phyloP scores from a whole-genome alignment of 53 echinoderm and acorn worm species.

The Actinopyga echinites region DNA sequence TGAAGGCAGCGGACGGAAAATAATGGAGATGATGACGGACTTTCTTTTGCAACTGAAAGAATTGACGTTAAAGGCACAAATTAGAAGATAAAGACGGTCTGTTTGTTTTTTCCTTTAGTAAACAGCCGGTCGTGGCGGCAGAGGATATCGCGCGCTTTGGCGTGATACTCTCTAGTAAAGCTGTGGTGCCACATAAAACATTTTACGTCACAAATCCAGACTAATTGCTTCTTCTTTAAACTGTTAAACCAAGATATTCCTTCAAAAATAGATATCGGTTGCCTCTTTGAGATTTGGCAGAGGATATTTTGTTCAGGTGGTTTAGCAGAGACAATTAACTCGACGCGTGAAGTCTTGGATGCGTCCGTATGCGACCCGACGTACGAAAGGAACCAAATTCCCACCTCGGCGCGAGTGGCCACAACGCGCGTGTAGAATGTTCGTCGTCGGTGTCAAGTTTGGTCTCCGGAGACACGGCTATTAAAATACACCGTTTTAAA shows the following conservation, averaged over 20 bases:
- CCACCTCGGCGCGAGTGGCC: constrained; percentile 8
- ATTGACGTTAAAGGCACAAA: not conserved
- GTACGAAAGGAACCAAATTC: not conserved
- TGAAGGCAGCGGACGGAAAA: constrained; percentile 15
- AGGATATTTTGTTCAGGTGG: constrained; percentile 17
- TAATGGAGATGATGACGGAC: constrained; percentile 19
- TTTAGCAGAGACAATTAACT: not conserved
- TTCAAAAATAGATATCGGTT: not conserved
- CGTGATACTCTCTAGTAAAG: not conserved
- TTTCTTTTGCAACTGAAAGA: not conserved
- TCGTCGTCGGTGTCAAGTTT: not conserved
- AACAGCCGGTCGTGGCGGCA: not conserved
- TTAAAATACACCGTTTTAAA: constrained; percentile 30
- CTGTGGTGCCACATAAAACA: constrained; percentile 20
- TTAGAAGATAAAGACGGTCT: not conserved
- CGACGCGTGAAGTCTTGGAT: constrained; percentile 13
- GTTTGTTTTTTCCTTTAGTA: not conserved
- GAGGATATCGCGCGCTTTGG: not conserved
- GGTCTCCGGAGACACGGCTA: constrained; percentile 31
- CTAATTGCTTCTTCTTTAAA: constrained; percentile 8
- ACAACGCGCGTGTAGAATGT: not conserved
- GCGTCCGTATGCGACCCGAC: constrained; percentile 16
- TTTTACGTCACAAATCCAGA: constrained; percentile 14
- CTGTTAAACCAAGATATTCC: not conserved
- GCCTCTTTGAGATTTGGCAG: constrained; percentile 19